Conservation (phyloP, 2,797 vertebrate genomes). For the Sarcoramphus papa region DNA sequence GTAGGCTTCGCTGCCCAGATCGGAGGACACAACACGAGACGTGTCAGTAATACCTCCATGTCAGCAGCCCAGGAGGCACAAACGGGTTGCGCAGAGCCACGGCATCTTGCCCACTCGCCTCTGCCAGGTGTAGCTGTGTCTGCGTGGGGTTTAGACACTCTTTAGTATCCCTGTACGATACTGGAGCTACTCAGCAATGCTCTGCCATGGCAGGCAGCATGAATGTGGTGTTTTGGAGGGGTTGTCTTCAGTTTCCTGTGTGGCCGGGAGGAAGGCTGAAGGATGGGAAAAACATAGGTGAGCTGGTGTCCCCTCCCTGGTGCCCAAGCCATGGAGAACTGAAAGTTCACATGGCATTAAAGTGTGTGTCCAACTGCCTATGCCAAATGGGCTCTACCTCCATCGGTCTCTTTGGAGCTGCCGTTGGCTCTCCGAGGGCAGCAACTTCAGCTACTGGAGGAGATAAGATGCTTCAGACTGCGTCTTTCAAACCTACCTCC, state of each 20-base stretch:
- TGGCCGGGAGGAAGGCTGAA: neutral
- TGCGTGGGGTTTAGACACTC: neutral
- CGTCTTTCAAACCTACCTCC: neutral
- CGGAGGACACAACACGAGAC: neutral
- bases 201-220: neutral
- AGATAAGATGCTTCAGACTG: neutral
- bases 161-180: neutral
- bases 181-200: neutral
- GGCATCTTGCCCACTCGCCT: fast-evolving
- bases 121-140: neutral
- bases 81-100: neutral
- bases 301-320: neutral
- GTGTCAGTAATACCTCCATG: neutral
- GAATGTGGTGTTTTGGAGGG: neutral
- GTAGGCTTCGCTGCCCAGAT: neutral
- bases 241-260: neutral
- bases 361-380: neutral
- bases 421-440: neutral
- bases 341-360: neutral
- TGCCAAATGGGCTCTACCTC: neutral
- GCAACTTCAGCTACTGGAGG: neutral
- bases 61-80: neutral
- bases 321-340: neutral
- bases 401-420: neutral
- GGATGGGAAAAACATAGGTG: neutral